Evolutionary conservation across 2,797 vertebrate species (phyloP).

Genomic region (Nyctalus aviator): DNA sequence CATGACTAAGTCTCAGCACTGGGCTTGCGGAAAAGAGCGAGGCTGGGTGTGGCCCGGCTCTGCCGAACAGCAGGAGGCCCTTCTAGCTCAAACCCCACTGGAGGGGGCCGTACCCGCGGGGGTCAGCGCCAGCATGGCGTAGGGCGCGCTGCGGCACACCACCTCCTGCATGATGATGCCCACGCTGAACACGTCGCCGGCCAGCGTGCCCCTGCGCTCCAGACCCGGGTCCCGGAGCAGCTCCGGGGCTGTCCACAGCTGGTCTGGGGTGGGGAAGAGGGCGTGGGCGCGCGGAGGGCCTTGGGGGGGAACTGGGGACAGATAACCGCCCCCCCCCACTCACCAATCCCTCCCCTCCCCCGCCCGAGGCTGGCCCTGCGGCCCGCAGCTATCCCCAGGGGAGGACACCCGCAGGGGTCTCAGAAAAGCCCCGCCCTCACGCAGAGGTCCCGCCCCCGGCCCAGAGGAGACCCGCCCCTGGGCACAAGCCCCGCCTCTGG

Average conservation of each 20-base stretch:
- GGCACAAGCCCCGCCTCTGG: too few relatives aligned
- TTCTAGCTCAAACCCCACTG: neutral
- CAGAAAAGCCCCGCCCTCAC: neutral
- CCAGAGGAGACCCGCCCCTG: neutral
- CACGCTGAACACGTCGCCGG: conserved; percentile 93
- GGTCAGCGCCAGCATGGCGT: conserved; percentile 94
- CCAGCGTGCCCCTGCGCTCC: conserved; percentile 88
- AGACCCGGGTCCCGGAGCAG: conserved; percentile 88
- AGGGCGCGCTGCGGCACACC: conserved; percentile 92
- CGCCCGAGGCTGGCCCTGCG: neutral
- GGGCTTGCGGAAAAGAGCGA: neutral
- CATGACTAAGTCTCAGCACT: neutral
- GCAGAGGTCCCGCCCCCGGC: fast-evolving
- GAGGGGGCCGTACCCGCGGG: conserved; percentile 88
- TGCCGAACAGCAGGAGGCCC: neutral
- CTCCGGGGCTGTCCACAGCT: conserved; percentile 96
- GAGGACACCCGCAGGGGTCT: too few relatives aligned
- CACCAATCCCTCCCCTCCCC: neutral
- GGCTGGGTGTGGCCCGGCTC: neutral
- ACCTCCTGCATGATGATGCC: conserved; percentile 95
- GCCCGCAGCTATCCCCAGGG: neutral
- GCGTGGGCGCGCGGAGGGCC: neutral
- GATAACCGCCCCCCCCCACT: neutral
- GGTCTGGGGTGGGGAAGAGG: conserved; percentile 85
- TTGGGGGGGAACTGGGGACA: neutral